These are phyloP conservation scores for Girardinichthys multiradiatus DNA, from an alignment of 2,113 vertebrate genomes.

Conservation along the genomic window DNA sequence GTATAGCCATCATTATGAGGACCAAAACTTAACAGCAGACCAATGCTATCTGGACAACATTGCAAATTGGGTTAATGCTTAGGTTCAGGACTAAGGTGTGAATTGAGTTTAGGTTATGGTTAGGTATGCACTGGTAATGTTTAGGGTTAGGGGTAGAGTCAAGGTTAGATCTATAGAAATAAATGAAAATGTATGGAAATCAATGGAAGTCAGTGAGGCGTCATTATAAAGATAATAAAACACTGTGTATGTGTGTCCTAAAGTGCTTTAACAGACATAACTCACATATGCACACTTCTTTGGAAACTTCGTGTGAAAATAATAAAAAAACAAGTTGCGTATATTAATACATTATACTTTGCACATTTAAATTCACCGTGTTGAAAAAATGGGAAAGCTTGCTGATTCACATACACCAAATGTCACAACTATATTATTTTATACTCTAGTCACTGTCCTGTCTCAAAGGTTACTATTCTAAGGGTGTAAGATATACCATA, in stretches of 20 bases:
- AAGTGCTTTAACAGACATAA: conserved; percentile 48
- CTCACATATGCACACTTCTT: conserved; percentile 46
- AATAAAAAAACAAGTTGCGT: background rate
- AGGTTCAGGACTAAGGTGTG: too few relatives aligned
- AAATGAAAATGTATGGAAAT: too few relatives aligned
- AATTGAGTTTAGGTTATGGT: too few relatives aligned
- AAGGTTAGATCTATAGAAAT: too few relatives aligned
- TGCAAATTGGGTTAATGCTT: too few relatives aligned
- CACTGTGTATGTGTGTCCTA: conserved; percentile 17
- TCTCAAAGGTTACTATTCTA: conserved; percentile 23
- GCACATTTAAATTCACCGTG: conserved; percentile 25
- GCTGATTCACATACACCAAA: conserved; percentile 41
- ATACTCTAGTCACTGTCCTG: conserved; percentile 3
- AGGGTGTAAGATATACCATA: conserved; percentile 6
- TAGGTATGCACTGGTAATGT: too few relatives aligned
- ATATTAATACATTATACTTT: conserved; percentile 10
- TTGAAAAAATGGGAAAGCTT: conserved; percentile 11
- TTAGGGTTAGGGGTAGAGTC: too few relatives aligned
- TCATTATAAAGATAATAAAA: too few relatives aligned
- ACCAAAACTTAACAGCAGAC: too few relatives aligned
- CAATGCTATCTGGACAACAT: too few relatives aligned
- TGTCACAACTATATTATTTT: conserved; percentile 24
- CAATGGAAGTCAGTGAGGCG: too few relatives aligned
- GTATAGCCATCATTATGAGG: too few relatives aligned
- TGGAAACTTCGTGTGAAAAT: conserved; percentile 33